phyloP scores from a whole-genome alignment of 2,113 vertebrate species.

The Mus musculus region GRCm39 chr13:56631001-56631500 shows the following conservation, averaged over 20 bases:
- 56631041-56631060: neutral
- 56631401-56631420: neutral
- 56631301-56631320: neutral
- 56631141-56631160: neutral
- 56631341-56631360: neutral
- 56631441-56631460: no score
- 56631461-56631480: no score
- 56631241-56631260: neutral
- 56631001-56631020: neutral
- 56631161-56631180: neutral
- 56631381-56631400: no score
- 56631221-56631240: neutral
- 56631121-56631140: neutral
- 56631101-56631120: neutral
- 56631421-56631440: neutral
- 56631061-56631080: neutral
- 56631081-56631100: neutral
- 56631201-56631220: neutral
- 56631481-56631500: neutral
- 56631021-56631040: constrained; percentile 24
- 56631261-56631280: no score
- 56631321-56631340: neutral
- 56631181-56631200: neutral
- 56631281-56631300: neutral
- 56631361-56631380: no score